phyloP scores from a whole-genome alignment of 2,888 invertebrate species.

The Drosophila mettleri region DNA sequence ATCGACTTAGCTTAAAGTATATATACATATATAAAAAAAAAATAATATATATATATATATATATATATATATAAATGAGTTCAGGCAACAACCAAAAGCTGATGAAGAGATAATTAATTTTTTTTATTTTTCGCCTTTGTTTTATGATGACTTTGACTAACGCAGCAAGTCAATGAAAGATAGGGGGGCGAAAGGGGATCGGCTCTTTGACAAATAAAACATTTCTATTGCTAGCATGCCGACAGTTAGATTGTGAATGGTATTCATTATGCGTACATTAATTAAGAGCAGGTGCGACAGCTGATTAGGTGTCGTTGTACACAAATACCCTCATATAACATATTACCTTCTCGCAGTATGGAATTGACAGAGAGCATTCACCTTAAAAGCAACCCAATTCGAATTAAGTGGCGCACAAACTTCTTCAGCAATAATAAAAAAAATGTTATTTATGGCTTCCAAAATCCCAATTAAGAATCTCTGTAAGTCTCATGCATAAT shows the following conservation, averaged over 20 bases:
- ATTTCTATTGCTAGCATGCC: slow-evolving; percentile 52
- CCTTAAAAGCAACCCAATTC: background rate
- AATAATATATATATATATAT: background rate
- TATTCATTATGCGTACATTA: slow-evolving; percentile 63
- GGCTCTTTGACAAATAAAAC: slow-evolving; percentile 38
- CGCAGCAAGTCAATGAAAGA: too few species aligned
- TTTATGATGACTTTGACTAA: slow-evolving; percentile 1
- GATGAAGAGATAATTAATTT: slow-evolving; percentile 49
- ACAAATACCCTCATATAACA: slow-evolving; percentile 24
- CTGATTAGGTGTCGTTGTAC: slow-evolving; percentile 46
- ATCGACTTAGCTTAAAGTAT: background rate
- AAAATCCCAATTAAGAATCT: slow-evolving; percentile 49
- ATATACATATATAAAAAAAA: too few species aligned
- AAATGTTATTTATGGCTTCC: slow-evolving; percentile 43
- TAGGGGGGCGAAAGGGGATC: background rate
- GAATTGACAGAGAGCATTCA: background rate
- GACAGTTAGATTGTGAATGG: slow-evolving; percentile 54
- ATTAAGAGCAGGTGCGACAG: slow-evolving; percentile 43
- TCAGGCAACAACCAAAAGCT: background rate
- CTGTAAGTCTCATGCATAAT: slow-evolving; percentile 38
- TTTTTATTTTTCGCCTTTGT: slow-evolving; percentile 20
- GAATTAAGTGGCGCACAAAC: slow-evolving; percentile 11
- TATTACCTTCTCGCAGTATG: background rate
- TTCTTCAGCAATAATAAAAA: slow-evolving; percentile 41
- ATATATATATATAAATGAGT: slow-evolving; percentile 4